Base-by-base conservation (phyloP, 2,113 vertebrate species). In the Procapra przewalskii region DNA sequence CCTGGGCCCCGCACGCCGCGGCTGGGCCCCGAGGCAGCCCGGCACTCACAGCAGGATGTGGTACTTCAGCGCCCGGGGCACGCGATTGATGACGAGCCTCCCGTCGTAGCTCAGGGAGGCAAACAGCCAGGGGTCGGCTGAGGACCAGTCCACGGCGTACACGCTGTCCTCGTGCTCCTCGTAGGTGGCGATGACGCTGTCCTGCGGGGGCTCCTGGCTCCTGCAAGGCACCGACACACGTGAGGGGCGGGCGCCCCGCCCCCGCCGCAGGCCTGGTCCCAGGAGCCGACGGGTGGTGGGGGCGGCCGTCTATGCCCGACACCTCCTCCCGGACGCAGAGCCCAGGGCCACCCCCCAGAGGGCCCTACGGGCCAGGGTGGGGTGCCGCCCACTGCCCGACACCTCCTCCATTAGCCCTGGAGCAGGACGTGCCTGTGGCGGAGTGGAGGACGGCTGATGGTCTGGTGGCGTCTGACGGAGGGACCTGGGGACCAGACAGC, bases 161-260 rank as follows among this genome's bases (percentile, higher is more conserved):
- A 99, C 99, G 0, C 99, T 99, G 98, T 99, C 99, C 98, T 99
- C 99, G 0, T 99, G 99, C 95, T 99, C 99, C 99, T 99, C 99
- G 2, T 99, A 99, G 84, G 99, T 99, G 87, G 99, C 99, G 90
- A 99, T 99, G 98, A 99, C 99, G 77, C 99, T 99, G 99, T 99
- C 99, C 97, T 99, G 99, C 19, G 99, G 99, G 2, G 99, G 99
- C 98, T 99, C 99, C 98, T 99, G 99, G 91, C 97, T 98, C 98
- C 99, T 99, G 98, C 90, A 98, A 97, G 59, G 40, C 67, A 86
- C 59, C 29, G 45, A 96, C 36, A 29, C 2, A 3, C 0, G 0
- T 82, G 43, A 86, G 92, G 25, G 59, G 60, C 3, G 1, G 31
- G 6, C 2, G 12, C 31, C 90, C 54, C 3, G 75, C 54, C 36